A percentile compares a stretch with the other conserved stretches of the same genome.
Conservation (phyloP, 2,113 vertebrate species). For the Mobula birostris region DNA sequence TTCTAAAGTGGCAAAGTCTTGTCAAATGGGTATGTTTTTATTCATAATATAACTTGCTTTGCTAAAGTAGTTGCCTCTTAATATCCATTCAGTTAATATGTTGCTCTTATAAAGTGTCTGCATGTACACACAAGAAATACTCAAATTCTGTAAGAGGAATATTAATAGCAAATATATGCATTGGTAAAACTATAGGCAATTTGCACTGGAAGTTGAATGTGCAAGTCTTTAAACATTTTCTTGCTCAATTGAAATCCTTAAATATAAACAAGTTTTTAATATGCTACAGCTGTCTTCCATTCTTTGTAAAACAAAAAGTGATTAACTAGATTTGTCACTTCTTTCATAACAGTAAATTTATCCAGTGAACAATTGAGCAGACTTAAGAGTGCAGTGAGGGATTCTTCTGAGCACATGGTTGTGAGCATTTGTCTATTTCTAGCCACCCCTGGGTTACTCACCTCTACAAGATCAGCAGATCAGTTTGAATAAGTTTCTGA, state of each 20-base stretch:
- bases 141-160: neutral
- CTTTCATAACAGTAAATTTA: neutral
- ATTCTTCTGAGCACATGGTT: neutral
- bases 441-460: neutral
- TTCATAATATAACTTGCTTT: neutral
- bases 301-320: neutral
- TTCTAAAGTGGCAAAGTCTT: neutral
- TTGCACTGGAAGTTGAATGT: neutral
- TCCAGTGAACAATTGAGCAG: neutral
- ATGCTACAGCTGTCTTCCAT: neutral
- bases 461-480: neutral
- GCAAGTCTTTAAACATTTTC: neutral
- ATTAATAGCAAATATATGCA: neutral
- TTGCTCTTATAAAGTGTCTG: neutral
- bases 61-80: neutral
- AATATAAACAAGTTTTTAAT: conserved; percentile 10
- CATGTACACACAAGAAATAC: neutral
- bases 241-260: neutral
- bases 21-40: neutral
- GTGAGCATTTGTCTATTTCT: neutral
- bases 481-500: neutral
- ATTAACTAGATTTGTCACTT: neutral
- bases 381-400: neutral
- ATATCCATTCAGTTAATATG: neutral
- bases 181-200: neutral